These are phyloP conservation scores for Lepidurus packardi DNA, from an alignment of 1,140 invertebrate genomes.

Conservation along the genomic window DNA sequence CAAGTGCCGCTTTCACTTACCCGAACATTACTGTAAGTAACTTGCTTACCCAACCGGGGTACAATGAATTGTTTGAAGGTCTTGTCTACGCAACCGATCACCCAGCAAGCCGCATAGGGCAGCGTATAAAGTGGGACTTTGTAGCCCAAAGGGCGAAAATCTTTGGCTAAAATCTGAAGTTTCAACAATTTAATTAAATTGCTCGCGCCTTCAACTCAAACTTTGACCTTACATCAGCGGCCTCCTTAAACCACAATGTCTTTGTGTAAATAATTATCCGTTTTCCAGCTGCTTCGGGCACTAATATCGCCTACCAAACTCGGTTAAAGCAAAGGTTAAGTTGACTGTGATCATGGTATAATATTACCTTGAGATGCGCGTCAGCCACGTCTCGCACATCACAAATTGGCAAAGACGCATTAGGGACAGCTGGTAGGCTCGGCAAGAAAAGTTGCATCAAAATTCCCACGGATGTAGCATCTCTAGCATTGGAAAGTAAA, in stretches of 20 bases:
- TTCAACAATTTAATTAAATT: background rate
- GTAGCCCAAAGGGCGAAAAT: background rate
- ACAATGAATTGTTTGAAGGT: background rate
- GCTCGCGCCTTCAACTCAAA: background rate
- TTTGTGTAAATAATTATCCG: background rate
- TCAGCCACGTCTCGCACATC: background rate
- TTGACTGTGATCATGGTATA: background rate
- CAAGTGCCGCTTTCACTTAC: background rate
- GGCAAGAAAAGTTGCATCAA: background rate
- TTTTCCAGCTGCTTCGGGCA: background rate
- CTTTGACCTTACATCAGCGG: background rate
- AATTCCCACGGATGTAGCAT: background rate
- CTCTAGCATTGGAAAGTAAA: slow-evolving; percentile 4
- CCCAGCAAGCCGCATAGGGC: background rate
- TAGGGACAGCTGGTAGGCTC: background rate
- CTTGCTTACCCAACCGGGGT: background rate
- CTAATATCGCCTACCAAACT: background rate
- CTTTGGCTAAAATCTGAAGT: background rate
- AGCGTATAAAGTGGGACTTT: background rate
- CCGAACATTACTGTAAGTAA: background rate
- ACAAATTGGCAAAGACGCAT: background rate
- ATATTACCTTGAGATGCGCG: background rate
- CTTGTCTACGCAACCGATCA: slow-evolving; percentile 3
- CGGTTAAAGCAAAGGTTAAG: background rate
- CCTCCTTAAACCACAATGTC: background rate